Evolutionary conservation across 2,888 invertebrate genomes (phyloP).

Genomic region (Geotrupes spiniger): DNA sequence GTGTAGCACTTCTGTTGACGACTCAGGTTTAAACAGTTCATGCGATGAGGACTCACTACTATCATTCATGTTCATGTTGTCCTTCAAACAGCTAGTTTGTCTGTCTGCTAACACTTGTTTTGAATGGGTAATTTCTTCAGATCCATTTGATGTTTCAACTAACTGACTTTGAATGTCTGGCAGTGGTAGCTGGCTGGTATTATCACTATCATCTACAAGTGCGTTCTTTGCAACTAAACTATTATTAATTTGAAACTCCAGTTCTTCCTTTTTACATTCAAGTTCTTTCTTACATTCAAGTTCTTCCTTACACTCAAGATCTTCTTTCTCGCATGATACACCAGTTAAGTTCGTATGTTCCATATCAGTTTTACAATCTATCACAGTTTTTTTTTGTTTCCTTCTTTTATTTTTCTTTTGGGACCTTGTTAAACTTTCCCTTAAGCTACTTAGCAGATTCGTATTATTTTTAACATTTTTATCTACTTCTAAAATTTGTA

Average conservation of each 20-base stretch:
- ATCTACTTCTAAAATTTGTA: too few relatives aligned
- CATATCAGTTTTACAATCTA: too few relatives aligned
- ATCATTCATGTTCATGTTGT: too few relatives aligned
- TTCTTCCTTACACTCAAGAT: not conserved
- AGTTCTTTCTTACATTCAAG: too few relatives aligned
- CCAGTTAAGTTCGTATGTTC: too few relatives aligned
- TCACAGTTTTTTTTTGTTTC: too few relatives aligned
- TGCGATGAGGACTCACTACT: too few relatives aligned
- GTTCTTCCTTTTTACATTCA: not conserved
- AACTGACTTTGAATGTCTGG: not conserved
- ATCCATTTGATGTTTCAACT: not conserved
- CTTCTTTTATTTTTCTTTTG: too few relatives aligned
- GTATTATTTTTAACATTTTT: too few relatives aligned
- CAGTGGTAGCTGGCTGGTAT: not conserved
- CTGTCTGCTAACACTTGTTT: not conserved
- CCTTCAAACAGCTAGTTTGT: not conserved
- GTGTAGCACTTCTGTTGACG: conserved; percentile 3
- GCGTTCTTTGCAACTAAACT: too few relatives aligned
- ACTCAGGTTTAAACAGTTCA: not conserved
- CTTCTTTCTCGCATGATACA: not conserved
- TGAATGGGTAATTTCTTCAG: not conserved
- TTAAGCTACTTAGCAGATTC: too few relatives aligned
- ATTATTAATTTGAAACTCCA: not conserved
- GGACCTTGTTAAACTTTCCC: too few relatives aligned
- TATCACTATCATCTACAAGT: not conserved